Evolutionary conservation across 2,113 vertebrate genomes (phyloP), one percentile per base, ranked within the genome.

Genomic region (Xenopus laevis): DNA sequence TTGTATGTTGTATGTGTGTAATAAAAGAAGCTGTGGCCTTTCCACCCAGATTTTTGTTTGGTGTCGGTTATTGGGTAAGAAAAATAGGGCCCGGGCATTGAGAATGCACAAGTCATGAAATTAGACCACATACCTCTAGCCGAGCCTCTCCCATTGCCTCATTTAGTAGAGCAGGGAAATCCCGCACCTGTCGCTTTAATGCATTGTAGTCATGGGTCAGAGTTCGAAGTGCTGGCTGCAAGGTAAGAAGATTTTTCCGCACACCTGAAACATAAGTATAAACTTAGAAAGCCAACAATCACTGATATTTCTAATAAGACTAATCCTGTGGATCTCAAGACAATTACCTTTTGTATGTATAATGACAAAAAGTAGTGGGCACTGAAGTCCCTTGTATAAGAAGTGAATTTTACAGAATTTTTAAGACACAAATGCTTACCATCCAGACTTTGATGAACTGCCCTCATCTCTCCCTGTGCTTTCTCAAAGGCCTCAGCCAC

Each of bases 381-480:
- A 15, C 11, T 8, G 17, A 10, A 70, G 23, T 27, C 23, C 5
- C 5, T 40, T 40, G 33, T 9, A 40, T 27, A 27, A 27, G 23
- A 27, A 27, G 23, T 27, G 23, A 27, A 27, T 40, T 40, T 40
- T 40, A 40, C 5, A 4, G 8, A 40, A 40, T 40, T 40, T 3
- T 40, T n/a, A n/a, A 50, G 47, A 16, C 15, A 50, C 15, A 50
- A 13, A 20, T 12, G 21, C 86, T 82, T 74, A 98, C 97, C 97
- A n/a, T 96, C 96, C 78, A 99, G 91, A 84, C 98, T 99, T 84
- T 98, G 93, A 0, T 98, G 97, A 21, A 99, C 96, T 0, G 95
- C 94, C 79, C 96, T 98, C 97, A 99, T 99, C 84, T 99, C 95
- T 70, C 90, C 93, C 84, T 98, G 95, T 0, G 97, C 96, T 0